A percentile compares a stretch with the other conserved stretches of the same genome.
phyloP scores from a whole-genome alignment of 1,140 invertebrate species.

The Caenorhabditis tropicalis region DNA sequence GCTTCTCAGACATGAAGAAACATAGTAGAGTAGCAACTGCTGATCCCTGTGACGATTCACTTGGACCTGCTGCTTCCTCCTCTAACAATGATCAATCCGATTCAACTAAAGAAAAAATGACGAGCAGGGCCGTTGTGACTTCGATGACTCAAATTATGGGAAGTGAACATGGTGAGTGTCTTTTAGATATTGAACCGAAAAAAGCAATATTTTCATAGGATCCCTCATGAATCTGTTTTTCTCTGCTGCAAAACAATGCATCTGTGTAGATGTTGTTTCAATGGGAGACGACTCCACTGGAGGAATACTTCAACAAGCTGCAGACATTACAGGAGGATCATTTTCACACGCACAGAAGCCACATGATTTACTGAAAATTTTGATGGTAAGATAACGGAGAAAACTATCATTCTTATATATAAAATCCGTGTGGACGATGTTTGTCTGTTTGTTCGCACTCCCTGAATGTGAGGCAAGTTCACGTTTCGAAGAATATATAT shows the following conservation, averaged over 20 bases:
- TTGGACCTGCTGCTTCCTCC: not conserved
- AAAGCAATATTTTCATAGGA: not conserved
- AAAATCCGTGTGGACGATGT: no score
- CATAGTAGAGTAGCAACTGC: not conserved
- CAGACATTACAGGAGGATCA: conserved; percentile 49
- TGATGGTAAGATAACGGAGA: no score
- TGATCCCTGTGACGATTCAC: conserved; percentile 2
- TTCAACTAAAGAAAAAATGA: not conserved
- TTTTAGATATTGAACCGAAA: not conserved
- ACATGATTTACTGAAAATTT: not conserved
- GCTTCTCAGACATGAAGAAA: conserved; percentile 11
- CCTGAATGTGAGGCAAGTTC: no score
- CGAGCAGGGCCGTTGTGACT: not conserved
- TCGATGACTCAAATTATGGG: not conserved
- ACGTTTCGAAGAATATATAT: no score
- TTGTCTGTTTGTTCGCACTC: no score
- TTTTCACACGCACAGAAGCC: not conserved
- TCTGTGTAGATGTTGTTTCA: conserved; percentile 48
- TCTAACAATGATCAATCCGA: not conserved
- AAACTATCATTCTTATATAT: no score
- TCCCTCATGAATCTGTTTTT: conserved; percentile 55
- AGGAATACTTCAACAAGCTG: conserved; percentile 53
- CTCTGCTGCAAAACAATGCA: conserved; percentile 46
- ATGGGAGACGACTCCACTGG: conserved; percentile 33
- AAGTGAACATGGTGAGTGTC: not conserved